Conservation (phyloP, 2,888 invertebrate species). For the Hanleya hanleyi region DNA sequence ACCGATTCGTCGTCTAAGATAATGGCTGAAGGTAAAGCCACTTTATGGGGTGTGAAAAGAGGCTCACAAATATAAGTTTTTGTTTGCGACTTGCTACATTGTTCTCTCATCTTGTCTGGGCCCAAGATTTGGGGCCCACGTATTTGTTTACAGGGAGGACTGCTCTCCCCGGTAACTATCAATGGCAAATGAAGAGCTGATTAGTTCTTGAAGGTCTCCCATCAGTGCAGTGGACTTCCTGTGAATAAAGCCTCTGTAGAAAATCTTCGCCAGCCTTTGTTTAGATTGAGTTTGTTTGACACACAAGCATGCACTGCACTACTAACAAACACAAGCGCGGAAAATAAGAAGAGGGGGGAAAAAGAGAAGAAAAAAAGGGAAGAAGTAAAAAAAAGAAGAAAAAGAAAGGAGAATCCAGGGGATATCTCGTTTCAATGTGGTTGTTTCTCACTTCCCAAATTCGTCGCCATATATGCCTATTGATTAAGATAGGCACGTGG, state of each 20-base stretch:
- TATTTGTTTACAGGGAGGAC: background rate
- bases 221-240: too few species aligned
- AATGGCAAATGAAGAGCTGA: too few species aligned
- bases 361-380: slow-evolving; percentile 3
- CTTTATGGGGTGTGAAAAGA: background rate
- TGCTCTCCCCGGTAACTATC: too few species aligned
- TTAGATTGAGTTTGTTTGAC: too few species aligned
- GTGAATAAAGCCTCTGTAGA: too few species aligned
- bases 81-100: background rate
- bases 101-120: background rate
- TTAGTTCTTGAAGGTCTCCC: too few species aligned
- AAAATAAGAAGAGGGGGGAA: too few species aligned
- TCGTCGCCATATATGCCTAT: slow-evolving; percentile 1
- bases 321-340: too few species aligned
- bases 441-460: background rate
- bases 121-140: background rate
- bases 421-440: slow-evolving; percentile 1
- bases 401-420: background rate
- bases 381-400: background rate
- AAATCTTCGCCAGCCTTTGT: too few species aligned
- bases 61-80: slow-evolving; percentile 3
- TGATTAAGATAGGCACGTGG: slow-evolving; percentile 6
- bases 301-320: too few species aligned
- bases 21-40: background rate
- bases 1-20: background rate